phyloP scores from a whole-genome alignment of 2,797 vertebrate species.

The Eospalax fontanierii region DNA sequence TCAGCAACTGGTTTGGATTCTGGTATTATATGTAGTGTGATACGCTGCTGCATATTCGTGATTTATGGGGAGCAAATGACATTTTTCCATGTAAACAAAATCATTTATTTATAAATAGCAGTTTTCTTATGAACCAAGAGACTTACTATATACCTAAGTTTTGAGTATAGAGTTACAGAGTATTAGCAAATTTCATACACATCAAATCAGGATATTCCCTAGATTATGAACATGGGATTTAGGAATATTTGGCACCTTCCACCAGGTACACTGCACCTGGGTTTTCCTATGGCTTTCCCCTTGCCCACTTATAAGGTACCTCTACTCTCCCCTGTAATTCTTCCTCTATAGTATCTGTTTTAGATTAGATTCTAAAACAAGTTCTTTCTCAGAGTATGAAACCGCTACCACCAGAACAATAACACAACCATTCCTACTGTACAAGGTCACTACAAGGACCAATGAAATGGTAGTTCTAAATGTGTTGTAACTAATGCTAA shows the following conservation, averaged over 20 bases:
- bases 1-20: constrained; percentile 44
- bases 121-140: constrained; percentile 30
- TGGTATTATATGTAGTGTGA: neutral
- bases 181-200: neutral
- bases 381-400: constrained; percentile 13
- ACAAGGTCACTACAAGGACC: neutral
- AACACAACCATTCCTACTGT: neutral
- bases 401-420: neutral
- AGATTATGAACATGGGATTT: neutral
- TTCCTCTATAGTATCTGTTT: neutral
- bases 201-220: neutral
- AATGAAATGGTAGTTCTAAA: neutral
- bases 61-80: constrained; percentile 1
- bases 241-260: neutral
- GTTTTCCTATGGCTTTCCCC: neutral
- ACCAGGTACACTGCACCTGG: neutral
- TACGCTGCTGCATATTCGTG: neutral
- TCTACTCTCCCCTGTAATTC: neutral
- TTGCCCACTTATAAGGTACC: neutral
- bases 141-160: neutral
- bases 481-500: neutral
- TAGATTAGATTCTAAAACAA: constrained; percentile 9
- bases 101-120: neutral
- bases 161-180: neutral
- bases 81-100: constrained; percentile 40